Evolutionary conservation across 2,888 invertebrate genomes (phyloP).

Genomic region (Tribolium freemani): DNA sequence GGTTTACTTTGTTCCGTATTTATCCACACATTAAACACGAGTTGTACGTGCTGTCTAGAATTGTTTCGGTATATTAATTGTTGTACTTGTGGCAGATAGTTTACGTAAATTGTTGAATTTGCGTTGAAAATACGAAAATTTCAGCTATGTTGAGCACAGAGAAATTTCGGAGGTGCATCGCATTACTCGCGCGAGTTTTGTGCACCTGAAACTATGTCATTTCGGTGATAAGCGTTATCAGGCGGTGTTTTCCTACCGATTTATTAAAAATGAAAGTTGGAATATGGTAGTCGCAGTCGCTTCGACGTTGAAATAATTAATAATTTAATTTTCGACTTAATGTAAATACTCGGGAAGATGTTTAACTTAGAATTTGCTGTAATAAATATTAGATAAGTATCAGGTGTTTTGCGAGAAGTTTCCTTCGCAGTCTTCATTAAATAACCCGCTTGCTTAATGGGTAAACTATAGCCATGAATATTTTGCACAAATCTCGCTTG

Average conservation of each 20-base stretch:
- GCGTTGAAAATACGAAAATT: not conserved
- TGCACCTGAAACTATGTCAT: conserved; percentile 1
- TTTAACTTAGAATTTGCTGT: conserved; percentile 17
- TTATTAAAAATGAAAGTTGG: conserved; percentile 37
- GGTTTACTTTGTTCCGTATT: not conserved
- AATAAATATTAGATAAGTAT: conserved; percentile 28
- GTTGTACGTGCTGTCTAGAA: not conserved
- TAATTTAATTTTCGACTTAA: conserved; percentile 2
- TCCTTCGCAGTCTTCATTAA: conserved; percentile 27
- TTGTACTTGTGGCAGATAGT: not conserved
- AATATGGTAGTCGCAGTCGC: too few species aligned
- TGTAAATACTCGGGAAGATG: conserved; percentile 15
- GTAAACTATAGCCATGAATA: conserved; percentile 23
- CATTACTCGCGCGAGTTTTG: not conserved
- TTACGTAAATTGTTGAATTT: not conserved
- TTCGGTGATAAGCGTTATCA: conserved; percentile 34
- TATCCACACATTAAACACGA: not conserved
- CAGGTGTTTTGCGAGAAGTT: conserved; percentile 21
- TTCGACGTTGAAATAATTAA: not conserved
- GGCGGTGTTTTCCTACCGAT: conserved; percentile 22
- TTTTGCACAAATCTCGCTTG: not conserved
- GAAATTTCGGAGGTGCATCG: not conserved
- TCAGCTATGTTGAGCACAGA: not conserved
- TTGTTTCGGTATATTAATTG: not conserved
- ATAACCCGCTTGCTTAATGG: conserved; percentile 9